phyloP scores from a whole-genome alignment of 2,113 vertebrate species.

The Colossoma macropomum region DNA sequence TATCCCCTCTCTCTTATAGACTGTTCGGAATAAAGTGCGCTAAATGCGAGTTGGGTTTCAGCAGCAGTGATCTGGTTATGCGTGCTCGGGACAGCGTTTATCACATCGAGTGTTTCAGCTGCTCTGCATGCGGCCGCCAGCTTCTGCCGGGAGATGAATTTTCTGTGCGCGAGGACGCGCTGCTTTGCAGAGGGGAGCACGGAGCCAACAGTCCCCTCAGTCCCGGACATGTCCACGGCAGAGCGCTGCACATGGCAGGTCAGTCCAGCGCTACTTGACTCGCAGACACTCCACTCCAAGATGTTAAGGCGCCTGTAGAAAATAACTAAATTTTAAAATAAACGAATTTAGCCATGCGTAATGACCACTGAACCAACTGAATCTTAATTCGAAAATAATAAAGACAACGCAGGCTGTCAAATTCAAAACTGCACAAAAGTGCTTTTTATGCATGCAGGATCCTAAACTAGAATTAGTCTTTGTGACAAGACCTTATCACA shows the following conservation, averaged over 20 bases:
- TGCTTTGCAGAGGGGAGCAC: constrained; percentile 91
- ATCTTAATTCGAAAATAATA: too few relatives aligned
- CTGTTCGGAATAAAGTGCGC: constrained; percentile 95
- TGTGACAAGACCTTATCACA: too few relatives aligned
- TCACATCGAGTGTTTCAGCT: constrained; percentile 95
- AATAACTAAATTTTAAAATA: background rate
- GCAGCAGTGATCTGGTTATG: constrained; percentile 95
- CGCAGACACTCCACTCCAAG: background rate
- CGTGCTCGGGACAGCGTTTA: constrained; percentile 90
- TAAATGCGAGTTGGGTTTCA: constrained; percentile 89
- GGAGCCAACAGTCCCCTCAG: constrained; percentile 81
- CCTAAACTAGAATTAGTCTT: too few relatives aligned
- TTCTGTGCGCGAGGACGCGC: constrained; percentile 88
- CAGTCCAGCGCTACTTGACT: background rate
- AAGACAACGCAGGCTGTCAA: too few relatives aligned
- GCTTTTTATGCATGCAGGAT: too few relatives aligned
- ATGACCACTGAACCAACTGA: too few relatives aligned
- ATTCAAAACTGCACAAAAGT: too few relatives aligned
- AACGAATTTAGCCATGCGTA: too few relatives aligned
- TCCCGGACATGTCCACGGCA: constrained; percentile 76
- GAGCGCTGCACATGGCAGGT: constrained; percentile 85
- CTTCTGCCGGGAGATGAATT: constrained; percentile 95
- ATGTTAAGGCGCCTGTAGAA: too few relatives aligned
- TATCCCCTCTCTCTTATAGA: constrained; percentile 71
- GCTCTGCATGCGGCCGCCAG: constrained; percentile 90